Percentiles rank a stretch among this genome's conserved stretches.
Evolutionary conservation across 1,140 invertebrate genomes (phyloP).

Genomic region (Tetramorium alpestre): DNA sequence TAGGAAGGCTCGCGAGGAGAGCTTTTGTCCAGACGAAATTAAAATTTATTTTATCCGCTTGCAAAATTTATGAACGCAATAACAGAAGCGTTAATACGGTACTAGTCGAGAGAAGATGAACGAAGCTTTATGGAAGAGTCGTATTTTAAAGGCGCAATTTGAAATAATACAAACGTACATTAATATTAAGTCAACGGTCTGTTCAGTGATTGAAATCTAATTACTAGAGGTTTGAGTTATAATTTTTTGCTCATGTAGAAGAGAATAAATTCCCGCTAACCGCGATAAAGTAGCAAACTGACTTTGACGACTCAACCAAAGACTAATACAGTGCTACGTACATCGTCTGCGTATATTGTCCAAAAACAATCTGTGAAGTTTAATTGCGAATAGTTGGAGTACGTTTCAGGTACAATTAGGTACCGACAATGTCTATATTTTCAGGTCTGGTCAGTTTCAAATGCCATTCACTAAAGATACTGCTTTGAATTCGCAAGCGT

Average conservation of each 20-base stretch:
- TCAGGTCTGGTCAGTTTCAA: conserved; percentile 14
- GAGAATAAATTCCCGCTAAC: not conserved
- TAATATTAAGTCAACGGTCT: not conserved
- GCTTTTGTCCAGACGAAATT: conserved; percentile 33
- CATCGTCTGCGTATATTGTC: not conserved
- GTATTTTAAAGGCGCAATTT: not conserved
- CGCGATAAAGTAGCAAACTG: not conserved
- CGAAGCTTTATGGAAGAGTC: not conserved
- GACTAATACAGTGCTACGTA: not conserved
- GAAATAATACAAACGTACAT: not conserved
- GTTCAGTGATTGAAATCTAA: not conserved
- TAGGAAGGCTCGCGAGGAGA: conserved; percentile 40
- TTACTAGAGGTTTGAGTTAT: not conserved
- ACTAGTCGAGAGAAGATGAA: not conserved
- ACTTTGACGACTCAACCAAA: not conserved
- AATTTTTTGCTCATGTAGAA: not conserved
- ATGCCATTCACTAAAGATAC: not conserved
- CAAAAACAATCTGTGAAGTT: conserved; percentile 30
- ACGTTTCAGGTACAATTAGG: not conserved
- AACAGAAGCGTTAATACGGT: not conserved
- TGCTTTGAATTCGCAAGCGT: not conserved
- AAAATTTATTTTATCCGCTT: conserved; percentile 47
- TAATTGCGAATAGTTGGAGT: conserved; percentile 27
- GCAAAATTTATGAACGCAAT: not conserved
- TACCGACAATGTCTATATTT: conserved; percentile 19